Percentiles rank a stretch among this genome's conserved stretches.
Evolutionary conservation across 2,797 vertebrate genomes (phyloP).

Genomic region (Salarias fasciatus): DNA sequence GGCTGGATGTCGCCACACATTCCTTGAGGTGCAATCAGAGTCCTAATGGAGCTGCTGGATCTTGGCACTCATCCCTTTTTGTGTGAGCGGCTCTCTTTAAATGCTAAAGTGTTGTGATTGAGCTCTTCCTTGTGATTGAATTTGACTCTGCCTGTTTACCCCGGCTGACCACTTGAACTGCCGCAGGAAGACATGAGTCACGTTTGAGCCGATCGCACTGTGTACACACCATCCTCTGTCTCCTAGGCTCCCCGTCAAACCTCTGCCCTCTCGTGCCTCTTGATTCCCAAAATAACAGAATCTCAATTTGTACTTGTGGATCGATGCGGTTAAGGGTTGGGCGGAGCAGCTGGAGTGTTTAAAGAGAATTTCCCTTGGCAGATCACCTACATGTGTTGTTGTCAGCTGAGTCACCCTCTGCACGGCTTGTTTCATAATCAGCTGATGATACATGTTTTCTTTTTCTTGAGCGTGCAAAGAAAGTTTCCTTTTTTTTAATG

Average conservation of each 20-base stretch:
- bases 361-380: slow-evolving; percentile 27
- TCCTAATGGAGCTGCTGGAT: slow-evolving; percentile 36
- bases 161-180: slow-evolving; percentile 43
- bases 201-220: slow-evolving; percentile 40
- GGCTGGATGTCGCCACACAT: slow-evolving; percentile 56
- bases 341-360: slow-evolving; percentile 37
- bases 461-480: slow-evolving; percentile 33
- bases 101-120: slow-evolving; percentile 14
- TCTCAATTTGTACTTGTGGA: slow-evolving; percentile 47
- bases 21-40: slow-evolving; percentile 44
- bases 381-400: slow-evolving; percentile 39
- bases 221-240: slow-evolving; percentile 49
- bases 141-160: slow-evolving; percentile 52
- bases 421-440: slow-evolving; percentile 47
- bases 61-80: slow-evolving; percentile 46
- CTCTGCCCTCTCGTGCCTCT: slow-evolving; percentile 37
- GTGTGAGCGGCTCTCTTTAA: slow-evolving; percentile 37
- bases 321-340: slow-evolving; percentile 29
- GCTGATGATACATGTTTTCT: slow-evolving; percentile 44
- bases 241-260: slow-evolving; percentile 42
- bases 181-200: slow-evolving; percentile 70
- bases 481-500: slow-evolving; percentile 10
- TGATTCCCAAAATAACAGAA: slow-evolving; percentile 27
- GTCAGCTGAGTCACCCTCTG: slow-evolving; percentile 52
- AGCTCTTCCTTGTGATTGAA: slow-evolving; percentile 22